Evolutionary conservation across 2,797 vertebrate genomes (phyloP).

Genomic region (Lycodopsis pacificus): DNA sequence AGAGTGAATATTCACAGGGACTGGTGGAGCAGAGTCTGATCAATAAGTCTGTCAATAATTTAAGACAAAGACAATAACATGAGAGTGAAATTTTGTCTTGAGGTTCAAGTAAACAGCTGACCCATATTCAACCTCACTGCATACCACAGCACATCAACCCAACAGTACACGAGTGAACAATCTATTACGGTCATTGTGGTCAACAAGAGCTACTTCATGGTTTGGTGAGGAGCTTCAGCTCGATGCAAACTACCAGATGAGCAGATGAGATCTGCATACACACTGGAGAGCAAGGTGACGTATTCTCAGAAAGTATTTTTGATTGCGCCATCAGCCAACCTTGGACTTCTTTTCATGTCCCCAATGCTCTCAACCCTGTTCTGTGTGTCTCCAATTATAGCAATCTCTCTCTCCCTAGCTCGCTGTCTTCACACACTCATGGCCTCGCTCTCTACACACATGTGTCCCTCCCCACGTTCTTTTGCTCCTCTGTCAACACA

Average conservation of each 20-base stretch:
- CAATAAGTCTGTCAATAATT: background rate
- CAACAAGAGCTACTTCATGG: background rate
- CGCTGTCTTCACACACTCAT: slow-evolving; percentile 27
- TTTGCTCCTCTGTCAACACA: slow-evolving; percentile 43
- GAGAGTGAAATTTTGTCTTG: no score
- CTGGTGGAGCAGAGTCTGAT: background rate
- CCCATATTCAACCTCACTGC: background rate
- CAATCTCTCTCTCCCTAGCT: slow-evolving; percentile 27
- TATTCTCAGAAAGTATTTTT: slow-evolving; percentile 46
- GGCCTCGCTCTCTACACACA: background rate
- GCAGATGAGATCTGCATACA: background rate
- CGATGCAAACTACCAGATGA: background rate
- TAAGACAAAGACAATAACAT: background rate
- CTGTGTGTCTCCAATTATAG: slow-evolving; percentile 59
- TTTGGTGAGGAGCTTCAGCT: background rate
- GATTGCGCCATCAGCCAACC: slow-evolving; percentile 50
- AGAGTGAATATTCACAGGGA: background rate
- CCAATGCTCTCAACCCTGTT: slow-evolving; percentile 35
- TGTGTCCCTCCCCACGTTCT: slow-evolving; percentile 28
- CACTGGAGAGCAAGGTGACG: slow-evolving; percentile 3
- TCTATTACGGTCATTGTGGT: slow-evolving; percentile 13
- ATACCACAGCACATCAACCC: background rate
- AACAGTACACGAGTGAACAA: slow-evolving; percentile 15
- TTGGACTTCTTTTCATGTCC: slow-evolving; percentile 35
- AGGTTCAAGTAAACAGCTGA: background rate